Conservation (phyloP, 1,140 invertebrate genomes). For the Lineus longissimus region DNA sequence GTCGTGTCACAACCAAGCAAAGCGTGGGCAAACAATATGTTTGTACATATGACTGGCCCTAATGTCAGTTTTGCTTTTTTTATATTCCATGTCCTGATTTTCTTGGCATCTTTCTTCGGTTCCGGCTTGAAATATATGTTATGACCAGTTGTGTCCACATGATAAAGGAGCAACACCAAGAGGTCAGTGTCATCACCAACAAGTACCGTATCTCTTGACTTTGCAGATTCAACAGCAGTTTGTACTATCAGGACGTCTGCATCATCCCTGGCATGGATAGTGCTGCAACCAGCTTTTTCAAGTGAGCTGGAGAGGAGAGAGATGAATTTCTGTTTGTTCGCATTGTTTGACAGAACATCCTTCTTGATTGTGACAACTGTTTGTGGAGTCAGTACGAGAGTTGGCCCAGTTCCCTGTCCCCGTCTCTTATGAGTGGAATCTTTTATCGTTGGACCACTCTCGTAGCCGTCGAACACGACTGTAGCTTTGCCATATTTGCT, state of each 20-base stretch:
- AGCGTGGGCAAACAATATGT: slow-evolving; percentile 15
- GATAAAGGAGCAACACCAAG: not conserved
- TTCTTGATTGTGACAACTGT: not conserved
- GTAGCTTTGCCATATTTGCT: not conserved
- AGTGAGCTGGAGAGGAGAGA: not conserved
- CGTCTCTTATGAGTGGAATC: not conserved
- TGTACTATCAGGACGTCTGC: slow-evolving; percentile 1
- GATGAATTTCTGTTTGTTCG: not conserved
- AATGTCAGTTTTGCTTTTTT: not conserved
- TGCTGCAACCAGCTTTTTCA: not conserved
- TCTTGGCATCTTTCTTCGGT: not conserved
- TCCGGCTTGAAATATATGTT: not conserved
- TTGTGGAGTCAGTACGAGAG: not conserved
- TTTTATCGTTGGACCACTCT: not conserved
- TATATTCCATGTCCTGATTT: no score
- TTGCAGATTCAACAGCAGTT: not conserved
- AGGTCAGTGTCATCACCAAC: slow-evolving; percentile 3
- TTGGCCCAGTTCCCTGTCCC: not conserved
- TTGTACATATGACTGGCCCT: not conserved
- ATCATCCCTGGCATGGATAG: not conserved
- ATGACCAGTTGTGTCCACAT: not conserved
- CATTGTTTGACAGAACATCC: not conserved
- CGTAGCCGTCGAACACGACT: not conserved
- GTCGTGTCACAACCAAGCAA: slow-evolving; percentile 22
- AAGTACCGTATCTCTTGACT: not conserved